Percentiles rank a stretch among this genome's conserved stretches.
Conservation (phyloP, 37 sponge, comb jelly and placozoan species). For the Hormiphora californensis region DNA sequence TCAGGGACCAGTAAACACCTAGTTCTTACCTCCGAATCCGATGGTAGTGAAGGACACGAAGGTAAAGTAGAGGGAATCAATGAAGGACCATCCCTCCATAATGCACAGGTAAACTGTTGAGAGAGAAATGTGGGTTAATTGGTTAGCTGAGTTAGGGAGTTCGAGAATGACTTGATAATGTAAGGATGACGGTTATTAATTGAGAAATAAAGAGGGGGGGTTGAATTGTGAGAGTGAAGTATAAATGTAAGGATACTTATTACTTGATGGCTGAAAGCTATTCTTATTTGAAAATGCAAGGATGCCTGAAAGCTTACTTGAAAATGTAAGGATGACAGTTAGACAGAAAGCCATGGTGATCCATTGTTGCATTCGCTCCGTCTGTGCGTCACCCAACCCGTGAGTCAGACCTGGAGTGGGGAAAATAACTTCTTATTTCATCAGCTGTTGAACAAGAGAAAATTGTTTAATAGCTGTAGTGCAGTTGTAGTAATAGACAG, state of each 20-base stretch:
- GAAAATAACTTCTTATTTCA: neutral
- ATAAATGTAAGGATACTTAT: neutral
- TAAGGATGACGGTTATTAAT: neutral
- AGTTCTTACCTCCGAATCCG: constrained; percentile 43
- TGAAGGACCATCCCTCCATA: constrained; percentile 22
- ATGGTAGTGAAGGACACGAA: constrained; percentile 52
- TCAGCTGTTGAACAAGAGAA: too few species aligned
- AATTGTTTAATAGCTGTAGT: too few species aligned
- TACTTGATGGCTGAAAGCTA: neutral
- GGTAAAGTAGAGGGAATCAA: constrained; percentile 45
- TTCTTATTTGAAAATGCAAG: constrained; percentile 3
- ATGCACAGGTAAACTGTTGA: constrained; percentile 19
- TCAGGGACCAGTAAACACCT: too few species aligned
- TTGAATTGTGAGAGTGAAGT: neutral
- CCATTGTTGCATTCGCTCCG: constrained; percentile 1
- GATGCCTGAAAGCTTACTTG: constrained; percentile 12
- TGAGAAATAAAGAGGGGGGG: neutral
- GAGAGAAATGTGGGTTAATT: neutral
- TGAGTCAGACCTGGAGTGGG: neutral
- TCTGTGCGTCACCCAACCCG: constrained; percentile 10
- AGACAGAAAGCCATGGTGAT: constrained; percentile 33
- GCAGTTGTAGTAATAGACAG: too few species aligned
- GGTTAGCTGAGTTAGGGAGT: neutral
- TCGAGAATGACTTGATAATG: too few species aligned
- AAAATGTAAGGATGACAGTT: constrained; percentile 32